Evolutionary conservation across 2,888 invertebrate genomes (phyloP).

Genomic region (Phengaris alcon): DNA sequence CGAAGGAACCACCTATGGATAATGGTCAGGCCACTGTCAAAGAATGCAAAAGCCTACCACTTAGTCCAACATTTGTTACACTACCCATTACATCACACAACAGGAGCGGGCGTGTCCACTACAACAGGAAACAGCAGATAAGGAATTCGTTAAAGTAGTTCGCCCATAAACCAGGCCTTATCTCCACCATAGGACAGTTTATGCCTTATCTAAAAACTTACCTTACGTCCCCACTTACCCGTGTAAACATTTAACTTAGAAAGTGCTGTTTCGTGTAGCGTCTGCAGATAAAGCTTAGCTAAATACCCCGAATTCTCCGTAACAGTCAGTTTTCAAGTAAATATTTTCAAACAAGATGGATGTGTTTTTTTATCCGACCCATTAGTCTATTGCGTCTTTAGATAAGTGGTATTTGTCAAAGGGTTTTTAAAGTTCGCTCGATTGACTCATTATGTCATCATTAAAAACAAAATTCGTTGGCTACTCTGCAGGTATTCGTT

Average conservation of each 20-base stretch:
- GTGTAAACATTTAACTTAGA: constrained; percentile 75
- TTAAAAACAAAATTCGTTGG: not conserved
- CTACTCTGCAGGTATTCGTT: not conserved
- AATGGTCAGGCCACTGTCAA: too few relatives aligned
- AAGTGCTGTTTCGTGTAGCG: constrained; percentile 77
- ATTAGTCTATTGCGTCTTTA: not conserved
- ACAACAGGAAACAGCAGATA: constrained; percentile 58
- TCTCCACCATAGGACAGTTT: constrained; percentile 67
- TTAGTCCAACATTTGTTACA: too few relatives aligned
- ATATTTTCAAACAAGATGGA: constrained; percentile 41
- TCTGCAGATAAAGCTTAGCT: constrained; percentile 66
- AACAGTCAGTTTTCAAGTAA: constrained; percentile 53
- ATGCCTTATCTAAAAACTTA: constrained; percentile 67
- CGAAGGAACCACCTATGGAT: too few relatives aligned
- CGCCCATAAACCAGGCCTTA: constrained; percentile 53
- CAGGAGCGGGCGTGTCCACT: constrained; percentile 49
- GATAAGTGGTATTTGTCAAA: constrained; percentile 23
- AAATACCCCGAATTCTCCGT: constrained; percentile 63
- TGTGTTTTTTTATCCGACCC: constrained; percentile 18
- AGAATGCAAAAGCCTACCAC: too few relatives aligned
- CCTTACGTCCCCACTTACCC: constrained; percentile 65
- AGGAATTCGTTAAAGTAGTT: constrained; percentile 63
- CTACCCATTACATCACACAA: not conserved
- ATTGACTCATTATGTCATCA: not conserved
- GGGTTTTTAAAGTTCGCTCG: not conserved